These are phyloP conservation scores for Rhadinocentrus ornatus DNA, from an alignment of 2,797 vertebrate species.

Conservation along the genomic window DNA sequence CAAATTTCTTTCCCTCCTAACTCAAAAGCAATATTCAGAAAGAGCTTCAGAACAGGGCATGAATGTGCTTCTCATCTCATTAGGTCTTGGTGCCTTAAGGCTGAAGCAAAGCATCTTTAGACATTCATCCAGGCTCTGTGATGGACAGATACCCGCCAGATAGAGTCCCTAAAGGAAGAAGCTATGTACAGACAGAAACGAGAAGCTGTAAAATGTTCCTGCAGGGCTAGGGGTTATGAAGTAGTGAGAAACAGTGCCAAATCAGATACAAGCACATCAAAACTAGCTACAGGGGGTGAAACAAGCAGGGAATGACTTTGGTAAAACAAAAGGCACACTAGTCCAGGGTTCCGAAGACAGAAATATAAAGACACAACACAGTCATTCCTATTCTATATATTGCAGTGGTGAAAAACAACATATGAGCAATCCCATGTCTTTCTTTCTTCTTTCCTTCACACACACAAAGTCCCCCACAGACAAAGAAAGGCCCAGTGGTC, in stretches of 20 bases:
- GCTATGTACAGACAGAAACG: conserved; percentile 47
- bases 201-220: conserved; percentile 60
- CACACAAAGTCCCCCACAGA: conserved; percentile 18
- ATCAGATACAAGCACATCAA: conserved; percentile 72
- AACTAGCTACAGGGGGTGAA: conserved; percentile 53
- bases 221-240: conserved; percentile 68
- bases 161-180: conserved; percentile 56
- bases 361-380: conserved; percentile 17
- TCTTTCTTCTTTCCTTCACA: conserved; percentile 4
- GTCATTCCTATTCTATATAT: conserved; percentile 26
- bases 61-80: conserved; percentile 39
- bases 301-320: conserved; percentile 50
- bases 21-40: conserved; percentile 19
- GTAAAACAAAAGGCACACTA: conserved; percentile 57
- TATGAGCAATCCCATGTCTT: conserved; percentile 20
- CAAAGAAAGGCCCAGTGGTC: conserved; percentile 48
- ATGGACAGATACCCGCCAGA: conserved; percentile 66
- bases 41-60: conserved; percentile 41
- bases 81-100: conserved; percentile 43
- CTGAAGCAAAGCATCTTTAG: conserved; percentile 55
- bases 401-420: conserved; percentile 31
- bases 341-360: conserved; percentile 5
- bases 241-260: conserved; percentile 53
- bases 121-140: conserved; percentile 62
- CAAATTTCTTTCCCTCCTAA: conserved; percentile 14